Evolutionary conservation across 2,797 vertebrate species (phyloP).

Genomic region (Myotis planiceps): DNA sequence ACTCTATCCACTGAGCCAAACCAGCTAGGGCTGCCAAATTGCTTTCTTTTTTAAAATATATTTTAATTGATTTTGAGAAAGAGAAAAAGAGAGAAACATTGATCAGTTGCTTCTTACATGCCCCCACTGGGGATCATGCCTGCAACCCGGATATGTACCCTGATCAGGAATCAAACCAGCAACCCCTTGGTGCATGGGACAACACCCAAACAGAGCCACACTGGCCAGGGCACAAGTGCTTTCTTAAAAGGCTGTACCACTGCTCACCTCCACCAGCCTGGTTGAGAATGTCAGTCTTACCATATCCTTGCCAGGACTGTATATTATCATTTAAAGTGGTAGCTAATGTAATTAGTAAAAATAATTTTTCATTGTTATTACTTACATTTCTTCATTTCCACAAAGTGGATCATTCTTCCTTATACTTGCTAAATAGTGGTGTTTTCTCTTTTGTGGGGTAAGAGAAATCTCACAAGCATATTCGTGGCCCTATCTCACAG

Average conservation of each 20-base stretch:
- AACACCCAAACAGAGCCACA: too few species aligned
- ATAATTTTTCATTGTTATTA: not conserved
- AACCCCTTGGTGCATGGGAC: too few species aligned
- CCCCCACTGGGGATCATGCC: too few species aligned
- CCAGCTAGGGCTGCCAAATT: not conserved
- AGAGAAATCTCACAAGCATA: not conserved
- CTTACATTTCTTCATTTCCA: not conserved
- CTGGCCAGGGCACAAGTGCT: not conserved
- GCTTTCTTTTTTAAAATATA: too few species aligned
- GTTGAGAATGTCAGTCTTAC: not conserved
- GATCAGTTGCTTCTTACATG: too few species aligned
- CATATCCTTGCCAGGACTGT: not conserved
- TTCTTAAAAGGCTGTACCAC: not conserved
- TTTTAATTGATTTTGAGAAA: too few species aligned
- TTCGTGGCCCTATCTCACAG: not conserved
- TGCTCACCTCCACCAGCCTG: not conserved
- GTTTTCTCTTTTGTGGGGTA: not conserved
- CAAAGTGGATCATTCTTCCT: not conserved
- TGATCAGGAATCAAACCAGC: too few species aligned
- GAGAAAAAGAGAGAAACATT: too few species aligned
- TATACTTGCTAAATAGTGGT: not conserved
- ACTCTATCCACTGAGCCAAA: too few species aligned
- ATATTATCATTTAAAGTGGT: not conserved
- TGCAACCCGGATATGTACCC: too few species aligned
- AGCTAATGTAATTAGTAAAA: not conserved